Evolutionary conservation across 2,113 vertebrate species (phyloP), one percentile per base, ranked within the genome.

Genomic region (Ardeotis arabs): DNA sequence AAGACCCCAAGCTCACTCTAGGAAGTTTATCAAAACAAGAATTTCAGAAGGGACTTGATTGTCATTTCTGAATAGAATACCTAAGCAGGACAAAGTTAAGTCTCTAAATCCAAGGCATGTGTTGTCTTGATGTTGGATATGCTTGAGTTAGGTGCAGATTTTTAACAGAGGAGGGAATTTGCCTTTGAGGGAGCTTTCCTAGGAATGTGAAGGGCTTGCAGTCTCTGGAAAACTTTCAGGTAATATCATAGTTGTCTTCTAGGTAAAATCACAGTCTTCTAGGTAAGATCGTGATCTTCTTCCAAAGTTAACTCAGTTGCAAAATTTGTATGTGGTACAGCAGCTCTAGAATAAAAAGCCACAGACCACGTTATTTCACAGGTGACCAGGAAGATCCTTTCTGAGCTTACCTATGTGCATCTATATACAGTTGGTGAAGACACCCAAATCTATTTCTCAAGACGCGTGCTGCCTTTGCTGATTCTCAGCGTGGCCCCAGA

Each of bases 381-480:
- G 33, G 7, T 39, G 33, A 68, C 49, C 8, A 23, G 21, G 9
- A 82, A 69, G 15, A 39, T 66, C 63, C 59, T 74, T 63, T 73
- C 52, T 74, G 45, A 52, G 8, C 53, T 75, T n/a, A 15, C 25
- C n/a, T 89, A 58, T 0, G 0, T 56, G 33, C 6, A 9, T 72
- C 67, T 83, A 3, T 33, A 41, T 1, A 44, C 41, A 1, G 7
- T 47, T 82, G 21, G 20, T 81, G 28, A 49, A 89, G 44, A 29
- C 15, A 63, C 10, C 19, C 55, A 58, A 23, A 19, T 56, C 52
- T 39, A 20, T 67, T 88, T 58, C 53, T 66, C 19, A 52, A 19
- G 64, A 41, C 0, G 2, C 2, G 0, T 1, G 0, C 35, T 41
- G 29, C 45, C 72, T 58, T 53, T 39, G 8, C 37, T 58, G 52